These are phyloP conservation scores for Mesitornis unicolor DNA, from an alignment of 2,113 vertebrate species.

Conservation along the genomic window DNA sequence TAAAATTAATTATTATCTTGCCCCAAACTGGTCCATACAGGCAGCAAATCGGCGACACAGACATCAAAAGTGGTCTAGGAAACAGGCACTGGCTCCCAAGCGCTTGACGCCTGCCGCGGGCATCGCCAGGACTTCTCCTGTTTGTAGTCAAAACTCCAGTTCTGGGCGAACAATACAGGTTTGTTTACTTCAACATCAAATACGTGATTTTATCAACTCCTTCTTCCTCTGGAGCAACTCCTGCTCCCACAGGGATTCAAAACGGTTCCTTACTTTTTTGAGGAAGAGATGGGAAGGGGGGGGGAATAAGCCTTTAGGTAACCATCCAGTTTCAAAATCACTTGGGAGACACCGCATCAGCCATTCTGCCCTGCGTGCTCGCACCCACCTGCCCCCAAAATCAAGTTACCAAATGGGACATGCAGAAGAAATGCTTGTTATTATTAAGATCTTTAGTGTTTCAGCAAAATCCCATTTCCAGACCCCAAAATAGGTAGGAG, in stretches of 20 bases:
- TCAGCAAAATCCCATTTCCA: not conserved
- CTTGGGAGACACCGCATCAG: rapidly evolving
- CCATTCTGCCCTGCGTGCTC: rapidly evolving
- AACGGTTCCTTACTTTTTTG: not conserved
- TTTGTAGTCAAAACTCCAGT: not conserved
- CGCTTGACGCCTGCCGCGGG: rapidly evolving
- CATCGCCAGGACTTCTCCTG: not conserved
- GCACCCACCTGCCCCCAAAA: not conserved
- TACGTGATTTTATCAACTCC: conserved; percentile 35
- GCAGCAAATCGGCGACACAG: not conserved
- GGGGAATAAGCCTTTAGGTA: not conserved
- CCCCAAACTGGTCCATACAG: not conserved
- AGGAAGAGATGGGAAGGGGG: not conserved
- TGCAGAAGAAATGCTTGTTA: not conserved
- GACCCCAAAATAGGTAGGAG: not conserved
- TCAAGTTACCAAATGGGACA: not conserved
- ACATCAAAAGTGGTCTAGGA: not conserved
- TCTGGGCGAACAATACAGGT: conserved; percentile 11
- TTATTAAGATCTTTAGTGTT: not conserved
- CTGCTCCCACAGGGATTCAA: not conserved
- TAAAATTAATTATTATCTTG: not conserved
- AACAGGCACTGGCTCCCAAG: not conserved
- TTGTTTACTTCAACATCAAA: conserved; percentile 51
- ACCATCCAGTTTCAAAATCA: not conserved
- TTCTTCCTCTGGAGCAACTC: not conserved